Evolutionary conservation across 1,140 invertebrate species (phyloP).

Genomic region (Pseudachorutes palmiensis): DNA sequence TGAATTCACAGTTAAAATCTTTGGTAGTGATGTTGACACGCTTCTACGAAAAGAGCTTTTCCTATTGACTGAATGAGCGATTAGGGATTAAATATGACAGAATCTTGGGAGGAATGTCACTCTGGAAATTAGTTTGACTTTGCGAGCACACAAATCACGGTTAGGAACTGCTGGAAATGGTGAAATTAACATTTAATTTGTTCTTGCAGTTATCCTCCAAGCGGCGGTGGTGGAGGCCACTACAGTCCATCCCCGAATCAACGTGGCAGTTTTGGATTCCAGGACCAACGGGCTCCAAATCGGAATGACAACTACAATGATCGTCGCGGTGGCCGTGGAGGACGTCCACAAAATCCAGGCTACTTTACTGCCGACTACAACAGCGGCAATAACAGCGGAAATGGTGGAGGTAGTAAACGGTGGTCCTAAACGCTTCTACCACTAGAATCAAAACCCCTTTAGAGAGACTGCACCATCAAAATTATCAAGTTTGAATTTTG

Average conservation of each 20-base stretch:
- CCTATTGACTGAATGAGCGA: neutral
- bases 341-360: conserved; percentile 21
- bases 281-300: conserved; percentile 22
- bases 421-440: neutral
- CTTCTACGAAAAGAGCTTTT: no score
- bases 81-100: conserved; percentile 11
- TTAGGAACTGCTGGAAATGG: no score
- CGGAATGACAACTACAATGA: conserved; percentile 1
- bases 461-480: no score
- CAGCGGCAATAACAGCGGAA: neutral
- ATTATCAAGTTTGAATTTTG: no score
- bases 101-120: conserved; percentile 19
- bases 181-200: no score
- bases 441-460: no score
- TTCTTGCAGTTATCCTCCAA: neutral
- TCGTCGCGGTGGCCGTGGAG: conserved; percentile 18
- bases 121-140: no score
- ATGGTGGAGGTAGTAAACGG: neutral
- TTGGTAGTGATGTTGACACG: neutral
- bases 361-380: conserved; percentile 20
- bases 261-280: conserved; percentile 7
- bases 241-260: conserved; percentile 23
- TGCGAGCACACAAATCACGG: no score
- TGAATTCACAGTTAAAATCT: neutral
- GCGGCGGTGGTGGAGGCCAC: conserved; percentile 18